phyloP scores from a whole-genome alignment of 2,113 vertebrate genomes.

The Lota lota region DNA sequence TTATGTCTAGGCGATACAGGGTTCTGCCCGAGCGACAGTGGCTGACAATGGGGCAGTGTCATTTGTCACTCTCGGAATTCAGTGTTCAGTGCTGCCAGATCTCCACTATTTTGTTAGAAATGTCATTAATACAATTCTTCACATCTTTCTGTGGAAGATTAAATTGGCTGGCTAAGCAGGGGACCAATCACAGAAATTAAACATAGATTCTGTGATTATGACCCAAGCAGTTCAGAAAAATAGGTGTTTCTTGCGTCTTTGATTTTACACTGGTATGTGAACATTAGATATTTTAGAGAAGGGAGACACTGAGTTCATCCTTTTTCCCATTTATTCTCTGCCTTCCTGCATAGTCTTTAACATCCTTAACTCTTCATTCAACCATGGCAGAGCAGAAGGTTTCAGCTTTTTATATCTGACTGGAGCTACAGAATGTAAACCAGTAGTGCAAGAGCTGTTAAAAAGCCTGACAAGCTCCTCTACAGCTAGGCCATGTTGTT shows the following conservation, averaged over 20 bases:
- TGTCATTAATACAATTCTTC: neutral
- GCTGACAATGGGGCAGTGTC: neutral
- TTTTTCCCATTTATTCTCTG: neutral
- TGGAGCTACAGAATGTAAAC: neutral
- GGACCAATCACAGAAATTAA: neutral
- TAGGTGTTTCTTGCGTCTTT: neutral
- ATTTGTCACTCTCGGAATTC: neutral
- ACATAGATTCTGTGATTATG: neutral
- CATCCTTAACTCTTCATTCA: neutral
- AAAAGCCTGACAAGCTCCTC: slow-evolving; percentile 2
- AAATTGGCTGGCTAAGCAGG: neutral
- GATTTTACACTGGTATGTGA: neutral
- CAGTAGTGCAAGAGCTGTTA: neutral
- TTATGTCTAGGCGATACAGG: neutral
- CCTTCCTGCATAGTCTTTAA: slow-evolving; percentile 1
- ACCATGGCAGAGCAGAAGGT: slow-evolving; percentile 1
- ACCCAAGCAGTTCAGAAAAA: neutral
- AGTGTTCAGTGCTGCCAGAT: neutral
- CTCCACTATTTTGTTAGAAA: neutral
- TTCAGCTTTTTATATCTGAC: neutral
- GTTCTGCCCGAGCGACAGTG: neutral
- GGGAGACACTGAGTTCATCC: neutral
- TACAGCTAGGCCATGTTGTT: neutral
- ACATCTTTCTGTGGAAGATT: neutral
- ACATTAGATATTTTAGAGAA: neutral